These are phyloP conservation scores for Drosophila quadrilineata DNA, from an alignment of 1,140 invertebrate species.

Conservation along the genomic window DNA sequence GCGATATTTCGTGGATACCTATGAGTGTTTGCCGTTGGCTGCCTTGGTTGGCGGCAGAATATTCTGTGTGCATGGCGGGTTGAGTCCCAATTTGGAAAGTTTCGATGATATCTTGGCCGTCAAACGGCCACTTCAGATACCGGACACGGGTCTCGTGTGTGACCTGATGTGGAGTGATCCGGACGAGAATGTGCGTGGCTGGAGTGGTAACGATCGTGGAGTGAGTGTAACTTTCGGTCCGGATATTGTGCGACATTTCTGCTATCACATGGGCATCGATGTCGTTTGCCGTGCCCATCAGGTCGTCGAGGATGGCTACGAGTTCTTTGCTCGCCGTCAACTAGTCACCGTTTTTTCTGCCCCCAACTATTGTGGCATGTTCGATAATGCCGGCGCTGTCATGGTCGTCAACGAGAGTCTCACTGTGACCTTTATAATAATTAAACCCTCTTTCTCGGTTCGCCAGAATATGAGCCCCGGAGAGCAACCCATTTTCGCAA, in stretches of 20 bases:
- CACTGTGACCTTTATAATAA: constrained; percentile 24
- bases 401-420: constrained; percentile 87
- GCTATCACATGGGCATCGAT: constrained; percentile 90
- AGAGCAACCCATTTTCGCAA: not conserved
- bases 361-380: constrained; percentile 92
- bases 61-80: constrained; percentile 90
- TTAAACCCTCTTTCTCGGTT: constrained; percentile 8
- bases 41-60: constrained; percentile 92
- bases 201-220: constrained; percentile 92
- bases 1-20: constrained; percentile 86
- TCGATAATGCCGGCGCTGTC: constrained; percentile 96
- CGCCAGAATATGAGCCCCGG: not conserved
- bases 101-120: constrained; percentile 96
- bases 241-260: constrained; percentile 90
- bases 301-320: constrained; percentile 94
- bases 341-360: constrained; percentile 93
- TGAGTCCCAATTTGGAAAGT: constrained; percentile 90
- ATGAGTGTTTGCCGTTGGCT: constrained; percentile 89
- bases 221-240: constrained; percentile 92
- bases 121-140: constrained; percentile 94
- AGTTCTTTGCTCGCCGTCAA: constrained; percentile 88
- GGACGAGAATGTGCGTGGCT: constrained; percentile 90
- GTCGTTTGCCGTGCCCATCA: constrained; percentile 94
- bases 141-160: constrained; percentile 90
- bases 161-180: constrained; percentile 95